A percentile compares a stretch with the other conserved stretches of the same genome.
These are phyloP conservation scores for Gobio gobio DNA, from an alignment of 2,113 vertebrate genomes.

Conservation along the genomic window DNA sequence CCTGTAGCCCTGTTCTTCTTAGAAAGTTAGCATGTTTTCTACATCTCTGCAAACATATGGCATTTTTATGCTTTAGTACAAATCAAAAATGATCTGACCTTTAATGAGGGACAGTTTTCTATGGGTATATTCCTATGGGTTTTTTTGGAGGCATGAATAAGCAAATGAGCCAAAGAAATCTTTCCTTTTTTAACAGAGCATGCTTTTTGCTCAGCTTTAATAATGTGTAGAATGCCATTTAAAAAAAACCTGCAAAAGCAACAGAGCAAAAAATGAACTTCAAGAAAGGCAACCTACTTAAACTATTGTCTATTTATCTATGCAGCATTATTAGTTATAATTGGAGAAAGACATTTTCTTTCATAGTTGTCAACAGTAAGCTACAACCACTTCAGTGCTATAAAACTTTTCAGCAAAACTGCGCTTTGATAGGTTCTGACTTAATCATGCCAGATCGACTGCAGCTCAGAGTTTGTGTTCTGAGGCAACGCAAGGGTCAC, in stretches of 20 bases:
- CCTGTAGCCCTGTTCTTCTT: no score
- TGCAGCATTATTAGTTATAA: not conserved
- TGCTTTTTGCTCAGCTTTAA: not conserved
- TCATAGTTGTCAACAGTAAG: not conserved
- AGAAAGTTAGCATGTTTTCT: no score
- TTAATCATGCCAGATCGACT: conserved; percentile 29
- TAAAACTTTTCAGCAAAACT: not conserved
- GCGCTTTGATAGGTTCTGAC: conserved; percentile 3
- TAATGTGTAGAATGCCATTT: not conserved
- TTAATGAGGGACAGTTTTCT: not conserved
- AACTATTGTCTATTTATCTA: not conserved
- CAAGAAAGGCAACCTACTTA: not conserved
- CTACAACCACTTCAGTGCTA: not conserved
- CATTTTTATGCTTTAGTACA: no score
- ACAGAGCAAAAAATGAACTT: not conserved
- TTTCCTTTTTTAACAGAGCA: not conserved
- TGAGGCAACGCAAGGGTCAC: conserved; percentile 33
- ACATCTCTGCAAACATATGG: no score
- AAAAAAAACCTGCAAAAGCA: not conserved
- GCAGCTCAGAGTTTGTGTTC: not conserved
- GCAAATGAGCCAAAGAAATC: not conserved
- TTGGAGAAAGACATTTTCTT: not conserved
- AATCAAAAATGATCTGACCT: no score
- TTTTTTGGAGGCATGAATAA: not conserved
- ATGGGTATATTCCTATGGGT: no score